Conservation (phyloP, 1,140 invertebrate genomes). For the Marisa cornuarietis region DNA sequence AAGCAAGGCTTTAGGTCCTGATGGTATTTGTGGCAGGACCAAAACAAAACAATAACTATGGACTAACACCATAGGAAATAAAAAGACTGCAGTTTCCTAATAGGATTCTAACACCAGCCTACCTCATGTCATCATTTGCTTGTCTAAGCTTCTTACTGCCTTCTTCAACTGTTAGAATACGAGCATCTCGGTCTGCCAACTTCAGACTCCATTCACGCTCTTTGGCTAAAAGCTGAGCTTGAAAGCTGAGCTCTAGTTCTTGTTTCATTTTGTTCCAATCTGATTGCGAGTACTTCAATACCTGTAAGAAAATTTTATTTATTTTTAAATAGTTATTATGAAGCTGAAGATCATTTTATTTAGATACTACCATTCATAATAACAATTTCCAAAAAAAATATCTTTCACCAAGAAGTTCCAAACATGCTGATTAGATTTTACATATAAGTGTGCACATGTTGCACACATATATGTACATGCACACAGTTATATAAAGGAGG, state of each 20-base stretch:
- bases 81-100: too few species aligned
- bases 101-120: background rate
- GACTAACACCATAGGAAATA: too few species aligned
- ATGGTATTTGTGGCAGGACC: too few species aligned
- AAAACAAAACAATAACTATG: too few species aligned
- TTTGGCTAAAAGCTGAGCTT: slow-evolving; percentile 63
- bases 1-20: too few species aligned
- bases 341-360: background rate
- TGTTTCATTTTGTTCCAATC: slow-evolving; percentile 57
- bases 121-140: slow-evolving; percentile 66
- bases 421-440: background rate
- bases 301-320: slow-evolving; percentile 27
- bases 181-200: slow-evolving; percentile 51
- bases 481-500: background rate
- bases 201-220: slow-evolving; percentile 58
- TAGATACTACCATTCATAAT: background rate
- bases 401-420: background rate
- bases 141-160: slow-evolving; percentile 56
- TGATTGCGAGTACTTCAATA: slow-evolving; percentile 52
- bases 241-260: slow-evolving; percentile 62
- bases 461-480: background rate
- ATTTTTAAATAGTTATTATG: background rate
- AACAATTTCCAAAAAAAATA: background rate
- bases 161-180: slow-evolving; percentile 45
- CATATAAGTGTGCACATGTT: background rate